Conservation (phyloP, 2,113 vertebrate species). For the Pachycephala philippinensis region DNA sequence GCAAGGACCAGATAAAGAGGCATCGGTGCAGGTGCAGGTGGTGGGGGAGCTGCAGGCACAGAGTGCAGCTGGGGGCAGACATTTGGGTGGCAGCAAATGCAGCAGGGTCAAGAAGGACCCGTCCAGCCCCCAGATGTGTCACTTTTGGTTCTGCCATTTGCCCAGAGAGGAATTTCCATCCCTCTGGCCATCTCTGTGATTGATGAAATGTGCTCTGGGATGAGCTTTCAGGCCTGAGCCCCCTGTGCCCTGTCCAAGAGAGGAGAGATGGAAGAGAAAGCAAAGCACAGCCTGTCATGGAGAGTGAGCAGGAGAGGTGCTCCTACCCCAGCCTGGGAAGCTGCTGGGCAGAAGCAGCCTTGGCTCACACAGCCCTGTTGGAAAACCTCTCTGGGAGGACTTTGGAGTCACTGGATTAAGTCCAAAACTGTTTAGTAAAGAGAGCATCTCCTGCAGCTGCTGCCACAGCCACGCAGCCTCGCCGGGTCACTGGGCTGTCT, state of each 20-base stretch:
- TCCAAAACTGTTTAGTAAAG: neutral
- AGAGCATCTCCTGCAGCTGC: neutral
- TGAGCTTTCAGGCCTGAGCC: neutral
- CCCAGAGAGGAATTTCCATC: neutral
- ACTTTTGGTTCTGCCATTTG: neutral
- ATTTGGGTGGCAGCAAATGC: neutral
- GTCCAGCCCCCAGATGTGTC: neutral
- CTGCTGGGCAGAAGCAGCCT: neutral
- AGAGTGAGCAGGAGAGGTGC: neutral
- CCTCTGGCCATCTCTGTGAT: neutral
- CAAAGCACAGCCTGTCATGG: neutral
- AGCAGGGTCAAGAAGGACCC: neutral
- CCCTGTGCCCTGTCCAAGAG: neutral
- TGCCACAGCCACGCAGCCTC: neutral
- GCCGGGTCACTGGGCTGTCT: fast-evolving
- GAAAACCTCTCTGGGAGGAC: neutral
- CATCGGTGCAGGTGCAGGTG: fast-evolving
- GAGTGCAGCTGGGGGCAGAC: fast-evolving
- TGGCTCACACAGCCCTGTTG: neutral
- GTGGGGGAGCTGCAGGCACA: fast-evolving
- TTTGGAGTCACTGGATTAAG: neutral
- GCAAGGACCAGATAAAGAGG: slow-evolving; percentile 42
- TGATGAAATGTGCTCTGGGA: neutral
- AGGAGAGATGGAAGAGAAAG: neutral
- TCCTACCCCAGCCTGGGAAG: neutral